A percentile compares a stretch with the other conserved stretches of the same genome.
phyloP scores from a whole-genome alignment of 2,797 vertebrate species.

The Channa striata region DNA sequence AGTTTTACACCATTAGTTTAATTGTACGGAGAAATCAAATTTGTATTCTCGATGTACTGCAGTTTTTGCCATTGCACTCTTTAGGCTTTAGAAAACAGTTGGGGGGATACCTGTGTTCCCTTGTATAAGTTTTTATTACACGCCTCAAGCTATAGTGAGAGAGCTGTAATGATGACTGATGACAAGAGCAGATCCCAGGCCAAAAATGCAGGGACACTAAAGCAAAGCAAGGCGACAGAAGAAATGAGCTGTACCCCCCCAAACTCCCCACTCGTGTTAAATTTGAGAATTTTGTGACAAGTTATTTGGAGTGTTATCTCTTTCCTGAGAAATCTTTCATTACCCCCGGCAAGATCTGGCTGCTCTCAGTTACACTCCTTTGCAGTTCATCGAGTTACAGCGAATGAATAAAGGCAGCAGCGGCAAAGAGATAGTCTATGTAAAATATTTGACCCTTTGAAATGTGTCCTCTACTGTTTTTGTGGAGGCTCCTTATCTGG shows the following conservation, averaged over 20 bases:
- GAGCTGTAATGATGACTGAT: constrained; percentile 77
- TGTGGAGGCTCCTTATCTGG: constrained; percentile 43
- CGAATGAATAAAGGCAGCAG: constrained; percentile 56
- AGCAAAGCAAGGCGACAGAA: constrained; percentile 44
- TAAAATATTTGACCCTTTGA: constrained; percentile 44
- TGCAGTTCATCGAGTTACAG: constrained; percentile 67
- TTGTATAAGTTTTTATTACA: constrained; percentile 66
- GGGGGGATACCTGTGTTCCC: constrained; percentile 59
- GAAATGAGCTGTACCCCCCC: constrained; percentile 51
- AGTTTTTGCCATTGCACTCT: constrained; percentile 41
- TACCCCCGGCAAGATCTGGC: constrained; percentile 57
- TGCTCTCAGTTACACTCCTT: constrained; percentile 57
- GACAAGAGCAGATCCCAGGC: constrained; percentile 60
- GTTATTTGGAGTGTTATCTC: constrained; percentile 48
- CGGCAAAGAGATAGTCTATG: constrained; percentile 35
- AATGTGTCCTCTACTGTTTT: constrained; percentile 28
- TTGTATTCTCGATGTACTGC: constrained; percentile 55
- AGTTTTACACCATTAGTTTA: constrained; percentile 17
- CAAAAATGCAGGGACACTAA: constrained; percentile 39
- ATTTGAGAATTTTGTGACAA: constrained; percentile 56
- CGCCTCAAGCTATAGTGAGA: constrained; percentile 65
- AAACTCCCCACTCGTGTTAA: constrained; percentile 33
- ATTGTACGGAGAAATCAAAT: constrained; percentile 49
- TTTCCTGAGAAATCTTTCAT: constrained; percentile 48
- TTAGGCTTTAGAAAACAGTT: constrained; percentile 55